Base-by-base conservation (phyloP, 2,888 invertebrate species). In the Caenorhabditis sinica region DNA sequence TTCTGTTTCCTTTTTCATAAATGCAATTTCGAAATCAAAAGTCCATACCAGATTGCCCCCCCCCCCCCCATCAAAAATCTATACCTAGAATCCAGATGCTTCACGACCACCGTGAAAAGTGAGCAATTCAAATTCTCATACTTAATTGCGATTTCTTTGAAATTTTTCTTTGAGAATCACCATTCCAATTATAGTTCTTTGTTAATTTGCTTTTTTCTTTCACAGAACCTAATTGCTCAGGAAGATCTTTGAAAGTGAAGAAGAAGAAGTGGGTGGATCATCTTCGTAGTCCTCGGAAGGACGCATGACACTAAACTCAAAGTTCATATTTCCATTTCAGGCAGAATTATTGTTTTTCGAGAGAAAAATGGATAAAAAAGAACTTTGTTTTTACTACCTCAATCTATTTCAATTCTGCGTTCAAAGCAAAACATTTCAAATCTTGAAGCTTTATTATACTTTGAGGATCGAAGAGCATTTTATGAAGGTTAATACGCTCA, bases 221-320 rank as follows among this genome's bases (percentile, higher is more conserved):
- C 45, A 45, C 15, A 49, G 15, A 63, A 63, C 6, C 11, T 63
- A 63, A 63, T 63, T 63, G 40, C 20, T 11, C 40, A 30, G 15
- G 30, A 8, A 49, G 66, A 66, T 66, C 49, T 66, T 28, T 49
- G 28, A 45, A 66, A 66, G 28, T 28, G 28, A 40, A 17, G 23
- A 23, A 15, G 43, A 63, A 49, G 11, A 63, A 43, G 66, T 66
- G 66, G 66, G 66, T 66, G 66, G 66, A 66, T 63, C 36, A 43
- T 1, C 25, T 40, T 13, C 40, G 63, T 40, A 61, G 20, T 61
- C 40, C 40, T 23, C 33, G 36, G 60, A 65, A 65, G 17, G 63
- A 23, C 23, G 23, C 36, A n/a, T 66, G 30, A 66, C 66, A 40
- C 45, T 17, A 30, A 49, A 20, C 25, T 28, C 43, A 30, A 66